Evolutionary conservation across 2,888 invertebrate species (phyloP), one percentile per base, ranked within the genome.

Genomic region (Bellardia pandia): DNA sequence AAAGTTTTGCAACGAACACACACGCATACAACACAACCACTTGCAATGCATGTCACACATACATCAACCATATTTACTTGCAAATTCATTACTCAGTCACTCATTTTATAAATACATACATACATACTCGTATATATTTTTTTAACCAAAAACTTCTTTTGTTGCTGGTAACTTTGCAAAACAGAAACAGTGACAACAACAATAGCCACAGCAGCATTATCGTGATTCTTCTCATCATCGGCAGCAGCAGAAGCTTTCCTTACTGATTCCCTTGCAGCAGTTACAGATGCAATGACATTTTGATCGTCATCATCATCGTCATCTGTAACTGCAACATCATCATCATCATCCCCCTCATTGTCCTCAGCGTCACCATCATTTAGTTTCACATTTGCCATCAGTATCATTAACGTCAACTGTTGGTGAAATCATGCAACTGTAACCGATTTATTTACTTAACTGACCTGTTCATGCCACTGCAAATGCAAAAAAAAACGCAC

Each of bases 371-470:
- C 74, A 62, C 45, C 79, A 85, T 69, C 72, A 80, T 80, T 80
- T 75, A 79, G 60, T 75, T 69, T 42, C 60, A 68, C 51, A 69
- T 76, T 76, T 69, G 40, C 71, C 72, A 58, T 75, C 76, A 71
- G 77, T 81, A 81, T 71, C 75, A 75, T 75, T 81, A 81, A 82
- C 45, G 78, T 74, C 85, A 82, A 48, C 75, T 81, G 62, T 48
- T 75, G 84, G 64, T 85, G 64, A 69, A 81, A 66, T 86, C 86
- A 72, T 86, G 76, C 62, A 76, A 86, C 78, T 87, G 85, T 85
- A 85, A 87, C 60, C 75, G 81, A 68, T 85, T 77, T 82, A 68
- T 79, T 82, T 81, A 84, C 76, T 78, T 85, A 85, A 85, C 77
- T 87, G 87, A 87, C 85, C 85, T 85, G 78, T 71, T 58, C 69